These are phyloP conservation scores for Ferdinandea cuprea DNA, from an alignment of 2,888 invertebrate species.

Conservation along the genomic window DNA sequence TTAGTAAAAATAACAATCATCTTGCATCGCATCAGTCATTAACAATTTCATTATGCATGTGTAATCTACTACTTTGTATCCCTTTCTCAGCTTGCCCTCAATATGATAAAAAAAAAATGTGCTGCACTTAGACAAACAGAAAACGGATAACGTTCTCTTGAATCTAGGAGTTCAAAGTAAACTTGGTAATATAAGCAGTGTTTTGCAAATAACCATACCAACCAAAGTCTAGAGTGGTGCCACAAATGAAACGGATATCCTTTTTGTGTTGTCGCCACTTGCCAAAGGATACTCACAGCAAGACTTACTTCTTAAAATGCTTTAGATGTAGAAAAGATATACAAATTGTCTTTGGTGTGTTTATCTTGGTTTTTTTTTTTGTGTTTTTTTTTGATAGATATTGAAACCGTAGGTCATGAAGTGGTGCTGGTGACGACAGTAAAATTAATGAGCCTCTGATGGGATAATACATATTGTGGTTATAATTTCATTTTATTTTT, in stretches of 20 bases:
- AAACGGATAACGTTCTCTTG: neutral
- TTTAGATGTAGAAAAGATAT: neutral
- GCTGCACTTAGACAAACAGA: neutral
- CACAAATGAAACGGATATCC: slow-evolving; percentile 48
- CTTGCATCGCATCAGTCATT: slow-evolving; percentile 6
- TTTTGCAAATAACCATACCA: slow-evolving; percentile 51
- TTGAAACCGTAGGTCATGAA: slow-evolving; percentile 21
- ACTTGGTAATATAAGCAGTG: slow-evolving; percentile 31
- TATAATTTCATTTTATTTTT: slow-evolving; percentile 1
- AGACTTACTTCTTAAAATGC: slow-evolving; percentile 14
- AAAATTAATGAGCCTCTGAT: slow-evolving; percentile 42
- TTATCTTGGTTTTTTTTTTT: slow-evolving; percentile 17
- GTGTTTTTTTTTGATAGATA: too few relatives aligned
- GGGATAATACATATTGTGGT: neutral
- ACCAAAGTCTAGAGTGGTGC: slow-evolving; percentile 31
- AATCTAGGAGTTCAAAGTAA: slow-evolving; percentile 5
- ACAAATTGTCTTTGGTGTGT: slow-evolving; percentile 11
- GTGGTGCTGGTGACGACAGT: slow-evolving; percentile 49
- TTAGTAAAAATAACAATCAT: neutral
- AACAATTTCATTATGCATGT: slow-evolving; percentile 9
- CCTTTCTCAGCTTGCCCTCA: slow-evolving; percentile 3
- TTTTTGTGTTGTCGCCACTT: slow-evolving; percentile 38
- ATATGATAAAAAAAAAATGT: slow-evolving; percentile 3
- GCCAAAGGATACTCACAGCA: slow-evolving; percentile 43
- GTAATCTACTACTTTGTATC: neutral